Base-by-base conservation (phyloP, 2,888 invertebrate genomes). In the Sceliomorpha sp. region DNA sequence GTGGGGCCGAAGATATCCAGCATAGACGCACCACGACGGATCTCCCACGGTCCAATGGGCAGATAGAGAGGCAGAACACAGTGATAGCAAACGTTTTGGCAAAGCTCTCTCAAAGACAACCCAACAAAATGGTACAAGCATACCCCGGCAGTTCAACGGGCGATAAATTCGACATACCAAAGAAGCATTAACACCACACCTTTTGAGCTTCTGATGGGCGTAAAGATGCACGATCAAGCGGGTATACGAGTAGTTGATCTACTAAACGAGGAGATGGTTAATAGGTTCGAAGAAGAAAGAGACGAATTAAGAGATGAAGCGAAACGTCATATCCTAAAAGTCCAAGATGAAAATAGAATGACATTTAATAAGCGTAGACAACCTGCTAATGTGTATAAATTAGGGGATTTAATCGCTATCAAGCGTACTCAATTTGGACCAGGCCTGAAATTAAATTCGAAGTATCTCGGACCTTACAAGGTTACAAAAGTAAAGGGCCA, bases 1-100 rank as follows among this genome's bases (percentile, higher is more conserved):
- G 86, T 68, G 15, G 71, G n/a, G 70, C 71, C 0, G 81, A 87
- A 51, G 69, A 70, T 0, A 86, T 88, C 14, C 50, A 77, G 26
- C 82, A 84, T 45, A 58, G 77, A 0, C 29, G 47, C 2, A 84
- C 78, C 32, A 77, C 77, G 1, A 77, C 72, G 1, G 75, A 86
- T 2, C 69, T 86, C 2, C 83, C 87, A 8, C 51, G 84, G 40
- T 78, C 82, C 8, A 87, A 87, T 51, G 85, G 86, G 0, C 85
- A 87, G 55, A 80, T 83, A 1, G 82, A 85, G 37, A 53, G 82
- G 6, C 63, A 84, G 26, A 42, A 42, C 44, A 39, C 70, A 7
- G 79, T 74, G 1, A 73, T 85, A 1, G 78, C 82, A 32, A 69
- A 80, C 0, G 70, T 82, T 13, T 24, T 86, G 3, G 72, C 83